Percentiles rank a stretch among this genome's conserved stretches.
These are phyloP conservation scores for Rhagonycha lutea DNA, from an alignment of 2,888 invertebrate genomes.

Conservation along the genomic window DNA sequence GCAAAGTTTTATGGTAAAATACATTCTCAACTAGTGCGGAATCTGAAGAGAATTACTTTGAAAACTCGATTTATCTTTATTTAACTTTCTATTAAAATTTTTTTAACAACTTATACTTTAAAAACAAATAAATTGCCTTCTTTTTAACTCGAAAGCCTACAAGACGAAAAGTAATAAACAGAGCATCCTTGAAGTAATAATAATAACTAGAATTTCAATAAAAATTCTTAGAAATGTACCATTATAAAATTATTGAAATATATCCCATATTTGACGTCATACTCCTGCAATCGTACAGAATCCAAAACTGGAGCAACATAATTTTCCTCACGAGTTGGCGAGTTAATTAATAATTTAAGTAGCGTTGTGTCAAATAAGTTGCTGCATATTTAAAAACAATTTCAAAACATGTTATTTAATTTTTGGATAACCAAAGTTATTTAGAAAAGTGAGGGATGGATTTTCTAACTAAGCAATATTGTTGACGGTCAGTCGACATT, in stretches of 20 bases:
- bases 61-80: background rate
- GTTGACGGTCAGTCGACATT: background rate
- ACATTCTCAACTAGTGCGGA: background rate
- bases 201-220: background rate
- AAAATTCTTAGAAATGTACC: background rate
- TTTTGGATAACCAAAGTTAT: background rate
- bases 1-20: background rate
- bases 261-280: background rate
- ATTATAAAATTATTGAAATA: background rate
- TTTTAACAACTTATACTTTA: background rate
- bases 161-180: background rate
- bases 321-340: background rate
- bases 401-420: background rate
- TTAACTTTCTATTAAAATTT: background rate
- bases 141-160: background rate
- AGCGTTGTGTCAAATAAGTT: background rate
- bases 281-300: too few species aligned
- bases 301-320: too few species aligned
- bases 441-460: background rate
- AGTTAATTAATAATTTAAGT: background rate
- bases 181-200: background rate
- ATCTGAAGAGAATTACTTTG: background rate
- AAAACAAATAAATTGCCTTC: background rate
- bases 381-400: background rate
- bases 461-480: background rate